phyloP scores from a whole-genome alignment of 1,140 invertebrate genomes.

The Bursaphelenchus mucronatus region DNA sequence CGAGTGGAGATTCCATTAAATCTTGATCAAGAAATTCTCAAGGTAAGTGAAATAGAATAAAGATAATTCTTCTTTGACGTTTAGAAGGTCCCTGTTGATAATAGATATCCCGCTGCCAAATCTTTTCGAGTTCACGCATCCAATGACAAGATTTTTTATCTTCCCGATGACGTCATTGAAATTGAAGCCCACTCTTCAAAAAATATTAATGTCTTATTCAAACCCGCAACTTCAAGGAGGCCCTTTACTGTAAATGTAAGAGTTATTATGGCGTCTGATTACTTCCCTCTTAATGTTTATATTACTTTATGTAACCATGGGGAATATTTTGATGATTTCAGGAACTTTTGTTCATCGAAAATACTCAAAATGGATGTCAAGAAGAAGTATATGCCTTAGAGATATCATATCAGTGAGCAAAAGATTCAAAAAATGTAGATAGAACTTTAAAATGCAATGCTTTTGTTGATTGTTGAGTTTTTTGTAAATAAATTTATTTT shows the following conservation, averaged over 20 bases:
- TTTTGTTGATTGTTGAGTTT: too few relatives aligned
- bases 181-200: conserved; percentile 16
- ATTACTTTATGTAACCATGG: background rate
- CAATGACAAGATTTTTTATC: conserved; percentile 28
- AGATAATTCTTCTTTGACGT: background rate
- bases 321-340: conserved; percentile 33
- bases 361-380: conserved; percentile 35
- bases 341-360: conserved; percentile 39
- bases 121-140: conserved; percentile 38
- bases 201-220: conserved; percentile 25
- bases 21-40: conserved; percentile 6
- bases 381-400: conserved; percentile 39
- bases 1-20: conserved; percentile 31
- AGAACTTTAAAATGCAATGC: too few relatives aligned
- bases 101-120: conserved; percentile 33
- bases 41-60: background rate
- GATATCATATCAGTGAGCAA: conserved; percentile 20
- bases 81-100: conserved; percentile 36
- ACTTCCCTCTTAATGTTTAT: background rate
- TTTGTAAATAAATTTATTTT: too few relatives aligned
- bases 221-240: conserved; percentile 22
- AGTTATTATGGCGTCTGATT: background rate
- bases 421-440: too few relatives aligned
- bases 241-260: background rate
- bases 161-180: conserved; percentile 34